Base-by-base conservation (phyloP, 2,888 invertebrate species). In the Gryllus longicercus region DNA sequence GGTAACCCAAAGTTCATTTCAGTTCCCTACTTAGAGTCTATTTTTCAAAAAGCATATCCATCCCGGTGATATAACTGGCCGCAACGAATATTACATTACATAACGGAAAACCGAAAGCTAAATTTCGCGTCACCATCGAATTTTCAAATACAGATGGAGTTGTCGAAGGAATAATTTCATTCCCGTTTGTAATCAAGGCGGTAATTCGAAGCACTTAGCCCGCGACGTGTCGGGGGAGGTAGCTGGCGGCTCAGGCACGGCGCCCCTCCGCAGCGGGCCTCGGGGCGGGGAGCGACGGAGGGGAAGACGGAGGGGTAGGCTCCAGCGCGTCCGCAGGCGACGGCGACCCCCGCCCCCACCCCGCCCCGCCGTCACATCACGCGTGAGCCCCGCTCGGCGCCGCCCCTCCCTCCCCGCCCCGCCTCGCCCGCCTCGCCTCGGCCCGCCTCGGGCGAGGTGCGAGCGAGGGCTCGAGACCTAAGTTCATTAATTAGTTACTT, bases 381-480 rank as follows among this genome's bases (percentile, higher is more conserved):
- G 63, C 63, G 63, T 63, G 63, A 63, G 63, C n/a, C 63, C 63
- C 63, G 63, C 63, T 63, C 63, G 11, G 38, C 38, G 5, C n/a
- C 63, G 16, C n/a, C 63, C 16, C 63, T 4, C 5, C 63, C 63
- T n/a, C 63, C 63, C n/a, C n/a, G 16, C 63, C 63, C 63, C 16
- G 16, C 63, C 63, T 2, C n/a, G 16, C 16, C 63, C n/a, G n/a
- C n/a, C n/a, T 63, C 63, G 10, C 8, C 63, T 4, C 14, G n/a
- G 51, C 25, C 25, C 18, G 51, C 51, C 63, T 14, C 16, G 63
- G 63, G 63, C 63, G 63, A 63, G 63, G 63, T n/a, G 63, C 63
- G 63, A 63, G 63, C 63, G 63, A 63, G 63, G n/a, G 63, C 63
- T 63, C 63, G 63, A n/a, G 63, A 63, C 63, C 63, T 63, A 63